These are phyloP conservation scores for Tinamus major DNA, from an alignment of 2,797 vertebrate genomes.

Conservation along the genomic window DNA sequence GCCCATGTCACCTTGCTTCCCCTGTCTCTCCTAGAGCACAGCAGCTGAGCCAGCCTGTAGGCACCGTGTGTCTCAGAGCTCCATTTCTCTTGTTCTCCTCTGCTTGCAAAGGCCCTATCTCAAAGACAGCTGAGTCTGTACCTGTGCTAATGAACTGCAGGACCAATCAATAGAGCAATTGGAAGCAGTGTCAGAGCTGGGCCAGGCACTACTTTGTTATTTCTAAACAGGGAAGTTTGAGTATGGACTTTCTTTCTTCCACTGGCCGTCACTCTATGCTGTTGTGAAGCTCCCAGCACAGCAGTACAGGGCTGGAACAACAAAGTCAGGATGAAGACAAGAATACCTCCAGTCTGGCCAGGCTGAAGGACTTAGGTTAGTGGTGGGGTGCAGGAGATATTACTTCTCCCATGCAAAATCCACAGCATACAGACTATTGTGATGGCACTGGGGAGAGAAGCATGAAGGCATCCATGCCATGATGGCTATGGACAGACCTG, in stretches of 20 bases:
- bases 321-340: neutral
- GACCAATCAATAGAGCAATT: neutral
- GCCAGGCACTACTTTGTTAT: slow-evolving; percentile 11
- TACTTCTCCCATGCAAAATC: neutral
- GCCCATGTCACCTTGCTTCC: neutral
- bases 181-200: slow-evolving; percentile 25
- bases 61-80: neutral
- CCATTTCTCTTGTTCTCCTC: neutral
- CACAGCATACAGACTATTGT: neutral
- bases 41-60: neutral
- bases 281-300: neutral
- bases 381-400: neutral
- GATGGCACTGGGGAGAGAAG: neutral
- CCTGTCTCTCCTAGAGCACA: neutral
- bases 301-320: neutral
- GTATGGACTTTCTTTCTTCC: neutral
- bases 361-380: neutral
- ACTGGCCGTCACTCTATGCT: neutral
- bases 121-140: neutral
- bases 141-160: slow-evolving; percentile 8
- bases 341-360: neutral
- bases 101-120: neutral
- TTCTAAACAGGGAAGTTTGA: slow-evolving; percentile 7
- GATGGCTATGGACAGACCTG: neutral
- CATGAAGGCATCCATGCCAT: neutral